Evolutionary conservation across 2,888 invertebrate genomes (phyloP).

Genomic region (Pocota personata): DNA sequence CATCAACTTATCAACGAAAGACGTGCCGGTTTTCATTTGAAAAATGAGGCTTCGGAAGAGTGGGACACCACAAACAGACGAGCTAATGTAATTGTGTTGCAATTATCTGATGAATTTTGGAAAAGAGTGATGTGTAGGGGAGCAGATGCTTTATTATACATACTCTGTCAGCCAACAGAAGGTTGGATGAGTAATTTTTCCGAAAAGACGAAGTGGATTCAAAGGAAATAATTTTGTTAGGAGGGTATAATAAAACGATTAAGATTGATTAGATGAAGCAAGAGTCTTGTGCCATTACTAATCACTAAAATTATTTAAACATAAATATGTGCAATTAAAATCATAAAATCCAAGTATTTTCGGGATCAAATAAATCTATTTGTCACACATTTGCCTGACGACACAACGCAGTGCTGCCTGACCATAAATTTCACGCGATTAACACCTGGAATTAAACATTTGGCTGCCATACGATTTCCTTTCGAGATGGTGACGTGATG

Average conservation of each 20-base stretch:
- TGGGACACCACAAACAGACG: neutral
- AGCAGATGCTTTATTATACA: neutral
- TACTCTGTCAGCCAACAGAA: neutral
- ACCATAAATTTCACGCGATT: slow-evolving; percentile 27
- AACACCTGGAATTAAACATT: slow-evolving; percentile 50
- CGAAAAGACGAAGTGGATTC: neutral
- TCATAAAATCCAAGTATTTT: neutral
- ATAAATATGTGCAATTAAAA: neutral
- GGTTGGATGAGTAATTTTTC: neutral
- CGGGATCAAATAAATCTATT: slow-evolving; percentile 4
- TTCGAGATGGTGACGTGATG: neutral
- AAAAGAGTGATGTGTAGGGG: neutral
- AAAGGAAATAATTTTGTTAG: neutral
- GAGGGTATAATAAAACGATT: neutral
- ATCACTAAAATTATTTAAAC: no score
- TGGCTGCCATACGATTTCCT: slow-evolving; percentile 11
- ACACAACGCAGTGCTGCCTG: neutral
- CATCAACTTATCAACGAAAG: neutral
- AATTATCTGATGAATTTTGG: neutral
- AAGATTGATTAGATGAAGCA: slow-evolving; percentile 12
- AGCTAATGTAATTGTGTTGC: neutral
- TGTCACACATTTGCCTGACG: neutral
- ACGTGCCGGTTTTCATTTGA: neutral
- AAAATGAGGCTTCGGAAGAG: neutral
- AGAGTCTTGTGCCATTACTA: no score